Base-by-base conservation (phyloP, 2,113 vertebrate species). In the Syngnathus scovelli region DNA sequence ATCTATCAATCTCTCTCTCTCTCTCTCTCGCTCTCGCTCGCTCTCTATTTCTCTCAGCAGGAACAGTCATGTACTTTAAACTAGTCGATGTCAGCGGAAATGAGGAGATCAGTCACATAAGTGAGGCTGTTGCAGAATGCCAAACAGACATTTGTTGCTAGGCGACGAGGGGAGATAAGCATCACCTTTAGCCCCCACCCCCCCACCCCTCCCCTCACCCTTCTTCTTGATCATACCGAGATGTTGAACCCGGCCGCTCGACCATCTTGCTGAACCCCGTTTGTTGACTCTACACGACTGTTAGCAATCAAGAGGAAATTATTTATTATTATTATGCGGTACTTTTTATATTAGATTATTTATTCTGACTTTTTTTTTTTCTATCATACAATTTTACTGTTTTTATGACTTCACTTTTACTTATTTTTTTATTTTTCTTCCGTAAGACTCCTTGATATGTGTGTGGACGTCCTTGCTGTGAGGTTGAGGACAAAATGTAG, bases 81-180 rank as follows among this genome's bases (percentile, higher is more conserved):
- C 27, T 33, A 3, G 27, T 33, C 27, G 27, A 33, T 33, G 2
- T 36, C 59, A 71, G 49, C 68, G 52, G 19, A 39, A 68, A 58
- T 58, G 55, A 36, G 15, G 27, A 36, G 55, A 58, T 36, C 11
- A 58, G 7, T 1, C 4, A 37, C 15, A 36, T 36, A 36, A 36
- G 15, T 33, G 55, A 58, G 55, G 13, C 27, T 58, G 55, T 36
- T 58, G 55, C 27, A 15, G 55, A 58, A 58, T 58, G 55, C 15
- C 71, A 79, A 51, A 48, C 61, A 41, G 54, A 67, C 65, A 68
- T 76, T 68, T 83, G 77, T 79, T 82, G 76, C 75, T 64, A 72
- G 64, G 77, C 4, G 52, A 85, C 82, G 46, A 18, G 27, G 27
- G 61, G 55, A 51, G 44, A 76, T 66, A 71, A 64, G 58, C 66